phyloP scores from a whole-genome alignment of 2,113 vertebrate species.

The Donacobius atricapilla region DNA sequence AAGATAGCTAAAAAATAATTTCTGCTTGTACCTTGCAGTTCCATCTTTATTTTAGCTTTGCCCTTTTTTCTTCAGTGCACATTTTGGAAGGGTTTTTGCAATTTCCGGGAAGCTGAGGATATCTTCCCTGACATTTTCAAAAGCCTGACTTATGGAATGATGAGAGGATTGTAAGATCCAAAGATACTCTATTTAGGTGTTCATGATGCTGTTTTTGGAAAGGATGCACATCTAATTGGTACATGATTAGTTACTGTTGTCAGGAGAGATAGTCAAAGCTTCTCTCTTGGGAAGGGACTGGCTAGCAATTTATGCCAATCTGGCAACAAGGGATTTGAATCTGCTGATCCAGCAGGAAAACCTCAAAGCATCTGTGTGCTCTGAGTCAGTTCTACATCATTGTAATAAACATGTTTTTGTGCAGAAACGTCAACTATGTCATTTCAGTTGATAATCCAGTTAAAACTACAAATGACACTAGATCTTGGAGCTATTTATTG shows the following conservation, averaged over 20 bases:
- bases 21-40: not conserved
- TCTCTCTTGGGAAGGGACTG: not conserved
- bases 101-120: not conserved
- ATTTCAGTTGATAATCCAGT: not conserved
- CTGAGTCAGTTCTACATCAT: constrained; percentile 34
- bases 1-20: not conserved
- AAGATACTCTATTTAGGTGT: not conserved
- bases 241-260: not conserved
- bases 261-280: not conserved
- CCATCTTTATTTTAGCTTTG: not conserved
- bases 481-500: not conserved
- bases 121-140: not conserved
- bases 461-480: not conserved
- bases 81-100: not conserved
- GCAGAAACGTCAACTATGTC: not conserved
- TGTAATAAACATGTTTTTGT: constrained; percentile 6
- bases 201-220: not conserved
- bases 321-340: constrained; percentile 36
- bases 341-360: constrained; percentile 45
- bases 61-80: not conserved
- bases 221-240: not conserved
- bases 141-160: not conserved
- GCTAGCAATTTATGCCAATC: constrained; percentile 26
- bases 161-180: not conserved
- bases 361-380: constrained; percentile 24